These are phyloP conservation scores for Centropyge bicolor DNA, from an alignment of 2,797 vertebrate genomes.

Conservation along the genomic window DNA sequence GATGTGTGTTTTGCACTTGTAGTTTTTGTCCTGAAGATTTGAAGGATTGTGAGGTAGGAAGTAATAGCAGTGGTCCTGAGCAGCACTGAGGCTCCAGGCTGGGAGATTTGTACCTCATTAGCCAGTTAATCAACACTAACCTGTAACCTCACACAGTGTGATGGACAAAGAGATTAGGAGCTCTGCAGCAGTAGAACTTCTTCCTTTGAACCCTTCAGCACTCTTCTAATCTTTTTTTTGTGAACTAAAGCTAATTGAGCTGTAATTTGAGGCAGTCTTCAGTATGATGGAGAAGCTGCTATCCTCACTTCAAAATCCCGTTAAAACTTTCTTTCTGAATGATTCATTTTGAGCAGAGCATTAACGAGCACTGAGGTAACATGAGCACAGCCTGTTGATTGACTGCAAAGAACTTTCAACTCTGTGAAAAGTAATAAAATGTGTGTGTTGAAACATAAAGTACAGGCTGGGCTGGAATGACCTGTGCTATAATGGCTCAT, in stretches of 20 bases:
- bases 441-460: background rate
- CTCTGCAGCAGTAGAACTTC: constrained; percentile 13
- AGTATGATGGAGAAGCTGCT: background rate
- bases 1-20: background rate
- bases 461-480: background rate
- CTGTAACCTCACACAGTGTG: constrained; percentile 43
- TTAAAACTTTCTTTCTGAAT: background rate
- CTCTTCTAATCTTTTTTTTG: background rate
- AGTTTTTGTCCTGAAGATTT: background rate
- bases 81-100: constrained; percentile 8
- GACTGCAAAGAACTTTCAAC: background rate
- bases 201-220: constrained; percentile 32
- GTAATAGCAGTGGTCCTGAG: background rate
- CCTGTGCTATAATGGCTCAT: background rate
- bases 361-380: background rate
- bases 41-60: background rate
- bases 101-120: constrained; percentile 46
- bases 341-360: background rate
- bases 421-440: background rate
- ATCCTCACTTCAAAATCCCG: background rate
- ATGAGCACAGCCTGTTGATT: background rate
- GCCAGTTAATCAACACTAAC: constrained; percentile 56
- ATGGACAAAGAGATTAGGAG: constrained; percentile 45
- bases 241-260: constrained; percentile 29
- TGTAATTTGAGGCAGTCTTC: background rate